Base-by-base conservation (phyloP, 2,113 vertebrate species). In the Natator depressus region DNA sequence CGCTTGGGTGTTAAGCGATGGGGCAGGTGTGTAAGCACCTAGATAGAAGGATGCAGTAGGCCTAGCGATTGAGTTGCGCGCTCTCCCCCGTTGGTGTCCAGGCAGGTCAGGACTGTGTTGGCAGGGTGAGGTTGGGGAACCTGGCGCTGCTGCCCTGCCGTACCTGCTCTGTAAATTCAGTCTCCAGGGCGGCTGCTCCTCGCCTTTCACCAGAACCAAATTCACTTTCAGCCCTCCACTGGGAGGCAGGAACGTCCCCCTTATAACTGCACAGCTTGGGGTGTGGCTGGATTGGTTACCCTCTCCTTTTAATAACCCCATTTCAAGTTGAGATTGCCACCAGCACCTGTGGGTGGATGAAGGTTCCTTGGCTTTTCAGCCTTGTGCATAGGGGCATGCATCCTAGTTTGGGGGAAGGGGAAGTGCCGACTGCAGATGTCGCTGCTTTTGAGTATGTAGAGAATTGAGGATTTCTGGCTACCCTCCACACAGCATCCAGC, bases 371-470 rank as follows among this genome's bases (percentile, higher is more conserved):
- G 62, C 42, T 91, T 57, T 59, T 82, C 83, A 31, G 83, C 78
- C 6, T 24, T 10, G 2, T 8, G 29, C 75, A 75, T 78, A 5
- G 6, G 47, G 72, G 20, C 82, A 31, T 14, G 80, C 9, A 69
- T 9, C 55, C n/a, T 72, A 35, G 55, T 38, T 1, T 13, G 19
- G 72, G 17, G 84, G 72, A 84, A 24, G 88, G n/a, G n/a, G 31
- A 9, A 38, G n/a, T 20, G 4, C 25, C 85, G 42, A 1, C 1
- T 7, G 55, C 55, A 75, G 53, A 72, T 84, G 84, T 81, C n/a
- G 3, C 25, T 4, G 6, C 0, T 0, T 65, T 62, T 0, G 0
- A 27, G 47, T 4, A 1, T 31, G 46, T 51, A 84, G 88, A 82
- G 76, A 91, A 90, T 27, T 1, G 35, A 53, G 80, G 62, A 9